These are phyloP conservation scores for Podilymbus podiceps DNA, from an alignment of 2,113 vertebrate species.

Conservation along the genomic window DNA sequence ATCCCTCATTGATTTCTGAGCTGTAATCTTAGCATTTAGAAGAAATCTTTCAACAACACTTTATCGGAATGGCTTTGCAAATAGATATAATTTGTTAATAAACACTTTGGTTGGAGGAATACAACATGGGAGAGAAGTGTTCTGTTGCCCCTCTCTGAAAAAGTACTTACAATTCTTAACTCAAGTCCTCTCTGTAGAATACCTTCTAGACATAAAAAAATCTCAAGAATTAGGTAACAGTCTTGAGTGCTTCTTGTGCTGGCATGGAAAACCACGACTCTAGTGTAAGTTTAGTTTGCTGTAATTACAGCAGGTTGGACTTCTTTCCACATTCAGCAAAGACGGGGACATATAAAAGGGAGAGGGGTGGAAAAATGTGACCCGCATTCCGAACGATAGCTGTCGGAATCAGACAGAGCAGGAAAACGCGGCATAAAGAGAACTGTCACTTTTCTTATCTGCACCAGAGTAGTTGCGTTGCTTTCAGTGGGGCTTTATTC, in stretches of 20 bases:
- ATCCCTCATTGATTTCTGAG: background rate
- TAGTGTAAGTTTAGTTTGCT: background rate
- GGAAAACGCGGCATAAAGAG: background rate
- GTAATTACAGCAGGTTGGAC: background rate
- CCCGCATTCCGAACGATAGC: background rate
- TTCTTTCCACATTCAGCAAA: background rate
- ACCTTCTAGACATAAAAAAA: background rate
- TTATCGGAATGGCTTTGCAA: background rate
- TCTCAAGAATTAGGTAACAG: background rate
- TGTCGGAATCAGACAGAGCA: background rate
- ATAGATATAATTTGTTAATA: background rate
- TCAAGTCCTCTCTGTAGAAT: background rate
- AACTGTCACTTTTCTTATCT: background rate
- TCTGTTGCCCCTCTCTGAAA: background rate
- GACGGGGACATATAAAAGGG: background rate
- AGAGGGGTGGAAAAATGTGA: background rate
- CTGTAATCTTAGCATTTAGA: background rate
- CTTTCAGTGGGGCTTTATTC: background rate
- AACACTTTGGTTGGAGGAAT: background rate
- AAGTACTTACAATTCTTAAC: background rate
- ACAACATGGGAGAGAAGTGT: background rate
- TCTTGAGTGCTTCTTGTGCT: background rate
- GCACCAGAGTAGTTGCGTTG: accelerated
- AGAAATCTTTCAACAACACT: background rate
- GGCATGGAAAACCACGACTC: background rate